phyloP scores from a whole-genome alignment of 2,113 vertebrate species.

The Gambusia holbrooki region DNA sequence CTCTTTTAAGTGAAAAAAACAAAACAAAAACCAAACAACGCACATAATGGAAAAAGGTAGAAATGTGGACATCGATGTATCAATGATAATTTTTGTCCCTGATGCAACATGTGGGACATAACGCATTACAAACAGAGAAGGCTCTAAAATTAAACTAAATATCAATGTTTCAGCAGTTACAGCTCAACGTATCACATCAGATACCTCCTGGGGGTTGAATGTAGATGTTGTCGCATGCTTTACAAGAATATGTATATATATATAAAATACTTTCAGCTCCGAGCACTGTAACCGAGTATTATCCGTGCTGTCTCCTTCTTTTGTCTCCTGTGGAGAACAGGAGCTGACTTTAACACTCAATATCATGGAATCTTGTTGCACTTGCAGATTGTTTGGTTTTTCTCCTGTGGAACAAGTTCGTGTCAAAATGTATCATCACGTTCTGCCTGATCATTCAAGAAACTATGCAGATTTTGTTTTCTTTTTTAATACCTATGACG shows the following conservation, averaged over 20 bases:
- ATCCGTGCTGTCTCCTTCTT: slow-evolving; percentile 66
- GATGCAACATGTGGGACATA: slow-evolving; percentile 1
- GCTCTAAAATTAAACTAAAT: not conserved
- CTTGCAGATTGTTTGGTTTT: slow-evolving; percentile 31
- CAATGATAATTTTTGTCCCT: not conserved
- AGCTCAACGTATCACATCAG: slow-evolving; percentile 12
- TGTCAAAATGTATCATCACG: slow-evolving; percentile 28
- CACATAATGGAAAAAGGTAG: not conserved
- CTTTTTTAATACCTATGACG: too few species aligned
- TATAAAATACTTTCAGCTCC: slow-evolving; percentile 22
- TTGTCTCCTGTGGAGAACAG: slow-evolving; percentile 49
- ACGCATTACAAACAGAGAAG: not conserved
- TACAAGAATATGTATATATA: slow-evolving; percentile 9
- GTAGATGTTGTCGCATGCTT: slow-evolving; percentile 2
- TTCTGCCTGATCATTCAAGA: slow-evolving; percentile 7
- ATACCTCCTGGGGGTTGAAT: not conserved
- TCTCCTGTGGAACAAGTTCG: slow-evolving; percentile 33
- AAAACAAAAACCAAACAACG: not conserved
- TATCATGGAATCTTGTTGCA: slow-evolving; percentile 55
- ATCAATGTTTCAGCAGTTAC: slow-evolving; percentile 16
- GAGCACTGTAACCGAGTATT: slow-evolving; percentile 43
- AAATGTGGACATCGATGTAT: not conserved
- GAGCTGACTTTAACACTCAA: slow-evolving; percentile 46
- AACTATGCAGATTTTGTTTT: not conserved
- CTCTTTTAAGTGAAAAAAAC: not conserved